These are phyloP conservation scores for Coccyzus lansbergi DNA, from an alignment of 2,797 vertebrate species.

Conservation along the genomic window DNA sequence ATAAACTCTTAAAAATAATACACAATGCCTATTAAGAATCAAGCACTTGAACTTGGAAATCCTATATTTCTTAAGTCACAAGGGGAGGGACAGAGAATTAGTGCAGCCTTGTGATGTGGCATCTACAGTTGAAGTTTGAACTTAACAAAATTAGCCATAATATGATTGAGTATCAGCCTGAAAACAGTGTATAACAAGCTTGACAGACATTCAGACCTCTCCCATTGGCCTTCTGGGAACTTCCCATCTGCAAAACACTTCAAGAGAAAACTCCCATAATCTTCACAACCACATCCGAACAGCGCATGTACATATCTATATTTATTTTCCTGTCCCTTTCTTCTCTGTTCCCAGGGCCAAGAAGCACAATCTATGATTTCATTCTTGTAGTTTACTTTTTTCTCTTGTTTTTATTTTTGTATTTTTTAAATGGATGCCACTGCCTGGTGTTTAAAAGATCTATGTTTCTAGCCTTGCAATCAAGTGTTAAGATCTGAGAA, in stretches of 20 bases:
- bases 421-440: neutral
- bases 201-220: slow-evolving; percentile 29
- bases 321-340: slow-evolving; percentile 13
- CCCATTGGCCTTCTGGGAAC: slow-evolving; percentile 23
- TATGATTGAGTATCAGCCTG: slow-evolving; percentile 28
- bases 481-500: neutral
- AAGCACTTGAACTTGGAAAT: slow-evolving; percentile 14
- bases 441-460: neutral
- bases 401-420: neutral
- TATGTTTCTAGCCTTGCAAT: neutral
- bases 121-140: slow-evolving; percentile 48
- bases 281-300: slow-evolving; percentile 7
- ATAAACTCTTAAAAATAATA: slow-evolving; percentile 52
- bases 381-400: neutral
- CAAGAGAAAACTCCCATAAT: neutral
- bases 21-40: slow-evolving; percentile 28
- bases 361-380: neutral
- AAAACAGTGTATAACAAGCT: slow-evolving; percentile 32
- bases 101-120: slow-evolving; percentile 67
- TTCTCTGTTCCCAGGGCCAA: neutral
- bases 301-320: neutral
- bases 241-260: slow-evolving; percentile 53
- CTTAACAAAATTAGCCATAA: slow-evolving; percentile 60
- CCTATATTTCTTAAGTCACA: neutral
- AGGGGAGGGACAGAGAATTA: slow-evolving; percentile 21